Evolutionary conservation across 2,113 vertebrate genomes (phyloP).

Genomic region (crab-eating macaque (Macaca fascicularis)): T2T-MFA8v1.1 NC_088386.1:10663501-10664000

Average conservation of each 20-base stretch:
- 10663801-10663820: too few relatives aligned
- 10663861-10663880: not conserved
- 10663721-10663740: not conserved
- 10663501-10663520: rapidly evolving
- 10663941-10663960: not conserved
- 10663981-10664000: not conserved
- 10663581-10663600: not conserved
- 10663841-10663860: not conserved
- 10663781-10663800: not conserved
- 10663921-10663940: not conserved
- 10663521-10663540: not conserved
- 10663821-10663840: not conserved
- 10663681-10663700: not conserved
- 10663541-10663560: not conserved
- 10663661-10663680: not conserved
- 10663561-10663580: conserved; percentile 34
- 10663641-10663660: not conserved
- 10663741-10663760: not conserved
- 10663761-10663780: not conserved
- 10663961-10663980: not conserved
- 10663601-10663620: rapidly evolving
- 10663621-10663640: not conserved
- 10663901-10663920: not conserved
- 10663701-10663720: not conserved
- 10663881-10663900: not conserved